Conservation (phyloP, 2,797 vertebrate genomes). For the Nyctibius grandis region DNA sequence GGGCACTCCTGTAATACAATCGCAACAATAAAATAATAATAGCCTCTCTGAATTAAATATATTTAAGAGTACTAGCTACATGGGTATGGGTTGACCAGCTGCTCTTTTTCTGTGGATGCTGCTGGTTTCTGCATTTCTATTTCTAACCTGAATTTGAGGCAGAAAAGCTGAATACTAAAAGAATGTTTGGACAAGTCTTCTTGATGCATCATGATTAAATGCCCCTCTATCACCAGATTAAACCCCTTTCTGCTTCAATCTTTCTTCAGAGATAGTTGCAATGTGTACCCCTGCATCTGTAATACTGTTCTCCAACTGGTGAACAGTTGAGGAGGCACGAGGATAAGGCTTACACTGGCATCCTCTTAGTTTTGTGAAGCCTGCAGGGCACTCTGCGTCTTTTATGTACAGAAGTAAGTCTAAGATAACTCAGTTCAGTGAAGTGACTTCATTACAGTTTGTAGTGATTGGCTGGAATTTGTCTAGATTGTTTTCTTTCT, state of each 20-base stretch:
- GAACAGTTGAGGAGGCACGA: neutral
- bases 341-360: neutral
- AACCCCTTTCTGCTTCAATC: neutral
- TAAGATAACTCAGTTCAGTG: neutral
- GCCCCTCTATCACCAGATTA: neutral
- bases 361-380: neutral
- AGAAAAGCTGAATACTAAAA: neutral
- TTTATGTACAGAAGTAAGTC: neutral
- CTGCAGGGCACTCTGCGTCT: neutral
- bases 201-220: neutral
- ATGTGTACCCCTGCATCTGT: neutral
- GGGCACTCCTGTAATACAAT: neutral
- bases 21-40: neutral
- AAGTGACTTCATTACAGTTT: neutral
- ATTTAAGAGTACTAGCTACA: neutral
- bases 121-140: neutral
- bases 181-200: neutral
- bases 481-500: neutral
- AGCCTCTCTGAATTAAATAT: neutral
- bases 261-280: neutral
- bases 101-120: neutral
- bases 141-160: neutral
- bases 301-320: neutral
- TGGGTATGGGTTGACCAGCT: neutral
- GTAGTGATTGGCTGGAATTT: neutral